Percentiles rank a stretch among this genome's conserved stretches.
phyloP scores from a whole-genome alignment of 2,888 invertebrate genomes.

The Campaea margaritaria region DNA sequence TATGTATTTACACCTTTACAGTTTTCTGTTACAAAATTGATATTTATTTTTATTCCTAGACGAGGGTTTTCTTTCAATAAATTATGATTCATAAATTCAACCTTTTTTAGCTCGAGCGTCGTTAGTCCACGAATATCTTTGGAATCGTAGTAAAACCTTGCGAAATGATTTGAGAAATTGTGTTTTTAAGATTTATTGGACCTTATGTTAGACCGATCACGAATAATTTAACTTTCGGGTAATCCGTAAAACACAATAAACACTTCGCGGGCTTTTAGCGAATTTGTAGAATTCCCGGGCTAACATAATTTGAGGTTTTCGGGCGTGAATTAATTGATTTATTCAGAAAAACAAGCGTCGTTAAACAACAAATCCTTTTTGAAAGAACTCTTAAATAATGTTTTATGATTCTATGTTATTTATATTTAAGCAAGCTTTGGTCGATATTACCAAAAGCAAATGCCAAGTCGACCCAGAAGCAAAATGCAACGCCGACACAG shows the following conservation, averaged over 20 bases:
- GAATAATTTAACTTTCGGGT: constrained; percentile 44
- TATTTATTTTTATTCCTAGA: constrained; percentile 20
- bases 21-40: constrained; percentile 11
- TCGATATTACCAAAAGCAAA: no score
- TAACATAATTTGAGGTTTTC: constrained; percentile 25
- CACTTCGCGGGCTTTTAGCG: constrained; percentile 38
- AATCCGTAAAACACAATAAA: constrained; percentile 40
- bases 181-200: constrained; percentile 5
- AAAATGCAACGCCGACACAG: no score
- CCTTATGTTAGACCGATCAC: constrained; percentile 27
- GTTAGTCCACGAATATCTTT: constrained; percentile 24
- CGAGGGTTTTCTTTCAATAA: constrained; percentile 19
- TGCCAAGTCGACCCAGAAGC: no score
- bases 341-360: not conserved
- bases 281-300: constrained; percentile 17
- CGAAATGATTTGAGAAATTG: constrained; percentile 11
- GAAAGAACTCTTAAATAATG: not conserved
- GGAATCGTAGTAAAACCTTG: constrained; percentile 6
- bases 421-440: no score
- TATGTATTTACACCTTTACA: constrained; percentile 5
- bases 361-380: not conserved
- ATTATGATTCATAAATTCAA: constrained; percentile 31
- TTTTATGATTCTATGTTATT: no score
- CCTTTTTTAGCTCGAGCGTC: constrained; percentile 19
- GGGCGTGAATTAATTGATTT: constrained; percentile 27